Evolutionary conservation across 2,888 invertebrate genomes (phyloP).

Genomic region (Xylocampa areola): DNA sequence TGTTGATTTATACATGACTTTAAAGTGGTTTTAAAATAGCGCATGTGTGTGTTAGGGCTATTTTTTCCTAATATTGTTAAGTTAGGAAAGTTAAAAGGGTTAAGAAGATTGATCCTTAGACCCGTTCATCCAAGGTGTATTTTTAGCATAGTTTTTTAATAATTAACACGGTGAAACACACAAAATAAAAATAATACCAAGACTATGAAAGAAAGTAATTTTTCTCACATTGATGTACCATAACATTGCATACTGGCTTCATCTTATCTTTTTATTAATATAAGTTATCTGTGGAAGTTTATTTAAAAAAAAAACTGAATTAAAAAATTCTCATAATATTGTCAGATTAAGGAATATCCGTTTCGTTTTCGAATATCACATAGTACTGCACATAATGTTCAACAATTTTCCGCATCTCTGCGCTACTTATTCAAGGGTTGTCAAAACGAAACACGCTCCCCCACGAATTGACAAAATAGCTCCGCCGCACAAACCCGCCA

Average conservation of each 20-base stretch:
- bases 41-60: too few relatives aligned
- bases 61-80: too few relatives aligned
- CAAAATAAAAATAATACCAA: too few relatives aligned
- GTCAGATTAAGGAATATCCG: neutral
- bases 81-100: too few relatives aligned
- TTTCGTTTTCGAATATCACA: constrained; percentile 22
- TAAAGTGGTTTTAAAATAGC: constrained; percentile 6
- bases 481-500: constrained; percentile 74
- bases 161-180: too few relatives aligned
- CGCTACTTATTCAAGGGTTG: constrained; percentile 71
- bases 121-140: too few relatives aligned
- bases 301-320: constrained; percentile 17
- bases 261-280: constrained; percentile 19
- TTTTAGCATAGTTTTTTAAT: too few relatives aligned
- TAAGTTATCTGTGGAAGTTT: constrained; percentile 25
- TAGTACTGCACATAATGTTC: constrained; percentile 49
- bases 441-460: constrained; percentile 81
- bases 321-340: neutral
- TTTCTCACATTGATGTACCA: constrained; percentile 19
- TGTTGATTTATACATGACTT: neutral
- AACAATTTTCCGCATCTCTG: constrained; percentile 72
- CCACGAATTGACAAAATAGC: constrained; percentile 87
- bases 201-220: too few relatives aligned
- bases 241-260: constrained; percentile 15
- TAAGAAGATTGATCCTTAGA: too few relatives aligned